phyloP scores from a whole-genome alignment of 2,797 vertebrate genomes.

The Peromyscus aztecus region DNA sequence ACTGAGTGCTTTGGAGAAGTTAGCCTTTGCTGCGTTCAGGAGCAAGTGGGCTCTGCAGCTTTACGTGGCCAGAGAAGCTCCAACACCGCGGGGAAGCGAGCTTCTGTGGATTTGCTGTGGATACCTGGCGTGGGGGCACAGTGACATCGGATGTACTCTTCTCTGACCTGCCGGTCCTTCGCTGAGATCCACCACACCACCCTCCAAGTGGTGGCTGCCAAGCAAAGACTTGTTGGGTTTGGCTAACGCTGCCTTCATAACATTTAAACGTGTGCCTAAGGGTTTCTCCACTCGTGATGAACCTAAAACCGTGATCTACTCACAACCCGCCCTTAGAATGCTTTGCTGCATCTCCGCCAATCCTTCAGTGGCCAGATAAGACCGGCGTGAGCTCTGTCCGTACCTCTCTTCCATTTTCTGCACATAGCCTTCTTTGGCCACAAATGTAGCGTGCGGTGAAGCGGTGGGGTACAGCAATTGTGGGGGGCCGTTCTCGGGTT shows the following conservation, averaged over 20 bases:
- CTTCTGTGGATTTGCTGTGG: neutral
- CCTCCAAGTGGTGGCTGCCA: neutral
- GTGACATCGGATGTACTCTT: neutral
- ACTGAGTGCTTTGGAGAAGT: neutral
- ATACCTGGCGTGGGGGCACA: accelerated
- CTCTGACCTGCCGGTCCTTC: neutral
- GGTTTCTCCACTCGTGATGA: neutral
- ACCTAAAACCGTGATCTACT: neutral
- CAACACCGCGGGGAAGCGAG: too few relatives aligned
- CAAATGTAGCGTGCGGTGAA: neutral
- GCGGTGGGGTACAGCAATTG: too few relatives aligned
- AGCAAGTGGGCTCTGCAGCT: neutral
- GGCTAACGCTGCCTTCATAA: neutral
- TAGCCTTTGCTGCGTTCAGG: neutral
- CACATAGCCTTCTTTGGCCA: neutral
- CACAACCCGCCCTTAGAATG: neutral
- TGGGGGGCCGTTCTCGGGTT: too few relatives aligned
- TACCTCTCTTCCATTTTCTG: neutral
- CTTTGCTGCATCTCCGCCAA: neutral
- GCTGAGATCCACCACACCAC: neutral
- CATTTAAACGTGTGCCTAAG: neutral
- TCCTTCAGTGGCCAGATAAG: neutral
- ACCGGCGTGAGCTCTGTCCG: neutral
- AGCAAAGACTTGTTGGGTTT: neutral
- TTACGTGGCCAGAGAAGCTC: neutral